Evolutionary conservation across 2,888 invertebrate genomes (phyloP), one percentile per base, ranked within the genome.

Genomic region (Drosophila nr. perissopoda): DNA sequence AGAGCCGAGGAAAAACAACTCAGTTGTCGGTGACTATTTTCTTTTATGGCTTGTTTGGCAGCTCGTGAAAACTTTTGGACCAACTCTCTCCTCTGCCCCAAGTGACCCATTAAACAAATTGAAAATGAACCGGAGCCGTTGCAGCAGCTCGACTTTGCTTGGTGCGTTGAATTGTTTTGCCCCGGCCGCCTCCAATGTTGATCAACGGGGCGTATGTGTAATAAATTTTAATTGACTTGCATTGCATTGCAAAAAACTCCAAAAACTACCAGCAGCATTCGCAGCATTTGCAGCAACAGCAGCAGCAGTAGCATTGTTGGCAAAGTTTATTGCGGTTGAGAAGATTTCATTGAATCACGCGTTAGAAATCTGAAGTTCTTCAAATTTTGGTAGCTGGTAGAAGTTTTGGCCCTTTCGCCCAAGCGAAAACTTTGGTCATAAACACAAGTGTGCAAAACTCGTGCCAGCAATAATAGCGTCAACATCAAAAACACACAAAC

Each of bases 31-130:
- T 76, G 69, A 73, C 76, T 84, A 87, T 85, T 89, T 89, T 70
- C 78, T 89, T 89, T 86, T 89, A 89, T 82, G 83, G 83, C 83
- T 85, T 87, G 85, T 82, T 87, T 73, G 87, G 66, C 82, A 89
- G 84, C 73, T 77, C 82, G 69, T 85, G 82, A 82, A 89, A 89
- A 87, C 68, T 83, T 87, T 76, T 80, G 70, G 70, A 34, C 69
- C 62, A 71, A 70, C 71, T 67, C 25, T 25, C 16, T 16, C 25
- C 4, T 25, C 45, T 16, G 25, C 65, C 90, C 83, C 87, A 83
- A 88, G 87, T 87, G 87, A 87, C 86, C 88, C 86, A 89, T 88
- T 87, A 89, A 88, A 79, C 88, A 82, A 87, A 87, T 89, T 89
- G 85, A 85, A 85, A 85, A 80, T 84, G 80, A 84, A 82, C 84